Evolutionary conservation across 2,113 vertebrate genomes (phyloP).

Genomic region (Sitta europaea): DNA sequence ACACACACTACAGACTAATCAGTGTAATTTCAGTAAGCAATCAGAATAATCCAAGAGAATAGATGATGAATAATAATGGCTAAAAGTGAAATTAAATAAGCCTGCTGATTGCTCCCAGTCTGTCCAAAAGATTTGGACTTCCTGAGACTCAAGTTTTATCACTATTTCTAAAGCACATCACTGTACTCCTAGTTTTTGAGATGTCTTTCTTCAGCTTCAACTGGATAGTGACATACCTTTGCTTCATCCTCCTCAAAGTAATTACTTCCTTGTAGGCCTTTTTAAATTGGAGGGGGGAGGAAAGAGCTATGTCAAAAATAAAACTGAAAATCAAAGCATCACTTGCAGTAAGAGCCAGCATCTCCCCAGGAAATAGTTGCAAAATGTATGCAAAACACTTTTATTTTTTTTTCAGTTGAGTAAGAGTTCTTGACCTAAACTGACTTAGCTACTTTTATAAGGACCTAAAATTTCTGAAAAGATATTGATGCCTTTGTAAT

Average conservation of each 20-base stretch:
- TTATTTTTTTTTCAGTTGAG: background rate
- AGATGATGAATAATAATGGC: conserved; percentile 9
- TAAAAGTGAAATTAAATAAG: conserved; percentile 52
- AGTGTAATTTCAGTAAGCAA: conserved; percentile 30
- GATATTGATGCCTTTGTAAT: background rate
- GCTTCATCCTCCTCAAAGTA: background rate
- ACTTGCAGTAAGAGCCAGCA: background rate
- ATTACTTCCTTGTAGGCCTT: background rate
- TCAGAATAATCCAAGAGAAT: conserved; percentile 44
- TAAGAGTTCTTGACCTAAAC: background rate
- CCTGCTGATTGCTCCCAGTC: conserved; percentile 22
- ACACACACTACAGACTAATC: conserved; percentile 4
- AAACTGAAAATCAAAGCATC: conserved; percentile 34
- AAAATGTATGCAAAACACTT: conserved; percentile 24
- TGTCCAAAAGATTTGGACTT: conserved; percentile 16
- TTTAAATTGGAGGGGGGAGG: background rate
- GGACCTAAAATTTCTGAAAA: background rate
- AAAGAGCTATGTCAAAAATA: background rate
- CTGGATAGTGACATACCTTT: background rate
- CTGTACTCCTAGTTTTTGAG: background rate
- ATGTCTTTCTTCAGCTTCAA: background rate
- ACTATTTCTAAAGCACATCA: background rate
- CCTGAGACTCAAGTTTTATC: background rate
- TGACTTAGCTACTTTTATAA: background rate
- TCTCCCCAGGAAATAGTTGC: conserved; percentile 29